Conservation (phyloP, 2,888 invertebrate species). For the Pristionchus maxplancki region DNA sequence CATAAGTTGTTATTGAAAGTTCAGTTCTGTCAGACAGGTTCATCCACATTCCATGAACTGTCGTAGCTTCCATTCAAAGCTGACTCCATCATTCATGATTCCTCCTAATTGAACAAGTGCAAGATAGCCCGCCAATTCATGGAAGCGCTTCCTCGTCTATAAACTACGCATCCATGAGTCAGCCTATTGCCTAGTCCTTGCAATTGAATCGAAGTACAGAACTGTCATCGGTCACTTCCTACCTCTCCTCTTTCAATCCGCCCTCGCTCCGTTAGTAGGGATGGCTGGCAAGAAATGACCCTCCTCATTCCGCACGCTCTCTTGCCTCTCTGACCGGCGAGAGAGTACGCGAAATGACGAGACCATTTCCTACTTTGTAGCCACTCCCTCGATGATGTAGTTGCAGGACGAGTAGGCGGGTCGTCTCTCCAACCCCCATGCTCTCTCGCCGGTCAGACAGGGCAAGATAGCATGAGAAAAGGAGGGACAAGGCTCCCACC, state of each 20-base stretch:
- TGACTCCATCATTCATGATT: no score
- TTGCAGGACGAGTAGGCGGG: neutral
- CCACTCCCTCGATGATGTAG: neutral
- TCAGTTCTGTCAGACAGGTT: no score
- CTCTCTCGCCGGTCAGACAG: neutral
- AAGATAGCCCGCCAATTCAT: no score
- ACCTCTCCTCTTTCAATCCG: neutral
- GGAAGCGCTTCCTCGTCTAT: neutral
- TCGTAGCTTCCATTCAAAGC: no score
- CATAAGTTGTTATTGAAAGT: no score
- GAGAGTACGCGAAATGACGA: neutral
- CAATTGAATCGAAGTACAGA: neutral
- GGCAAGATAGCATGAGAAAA: no score
- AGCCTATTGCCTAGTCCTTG: neutral
- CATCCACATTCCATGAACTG: no score
- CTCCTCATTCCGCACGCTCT: no score
- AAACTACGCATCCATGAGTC: neutral
- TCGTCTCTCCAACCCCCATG: neutral
- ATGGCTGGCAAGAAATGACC: no score
- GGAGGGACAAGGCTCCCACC: neutral
- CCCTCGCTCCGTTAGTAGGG: no score
- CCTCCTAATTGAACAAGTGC: no score
- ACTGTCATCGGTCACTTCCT: neutral
- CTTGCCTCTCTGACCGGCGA: neutral
- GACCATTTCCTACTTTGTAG: neutral